Percentiles rank a stretch among this genome's conserved stretches.
Conservation (phyloP, 2,888 invertebrate species). For the Malthinus flaveolus region DNA sequence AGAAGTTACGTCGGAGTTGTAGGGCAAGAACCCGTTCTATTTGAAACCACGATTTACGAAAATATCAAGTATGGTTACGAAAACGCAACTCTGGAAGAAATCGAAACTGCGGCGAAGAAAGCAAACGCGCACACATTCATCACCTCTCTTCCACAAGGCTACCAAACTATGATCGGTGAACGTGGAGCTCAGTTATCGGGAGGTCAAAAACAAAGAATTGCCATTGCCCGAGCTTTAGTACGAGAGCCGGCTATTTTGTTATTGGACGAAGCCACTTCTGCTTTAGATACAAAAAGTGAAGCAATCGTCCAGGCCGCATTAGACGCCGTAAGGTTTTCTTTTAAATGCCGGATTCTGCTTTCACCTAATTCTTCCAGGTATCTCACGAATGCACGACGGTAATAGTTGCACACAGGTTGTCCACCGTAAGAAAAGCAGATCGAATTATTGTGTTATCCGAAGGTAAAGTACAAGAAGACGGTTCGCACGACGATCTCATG, state of each 20-base stretch:
- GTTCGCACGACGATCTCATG: constrained; percentile 73
- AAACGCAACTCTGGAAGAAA: constrained; percentile 66
- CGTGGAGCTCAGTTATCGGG: constrained; percentile 82
- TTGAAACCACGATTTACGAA: constrained; percentile 80
- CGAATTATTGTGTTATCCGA: constrained; percentile 72
- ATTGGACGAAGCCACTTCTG: constrained; percentile 88
- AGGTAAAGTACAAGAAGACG: constrained; percentile 70
- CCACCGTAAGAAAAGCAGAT: constrained; percentile 74
- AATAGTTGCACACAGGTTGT: constrained; percentile 76
- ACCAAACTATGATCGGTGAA: constrained; percentile 83
- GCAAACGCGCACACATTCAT: constrained; percentile 82
- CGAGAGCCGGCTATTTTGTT: constrained; percentile 78
- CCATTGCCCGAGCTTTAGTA: constrained; percentile 85
- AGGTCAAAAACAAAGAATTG: constrained; percentile 88
- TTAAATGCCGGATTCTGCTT: neutral
- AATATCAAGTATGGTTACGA: constrained; percentile 79
- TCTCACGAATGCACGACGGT: constrained; percentile 76
- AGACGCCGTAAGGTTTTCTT: constrained; percentile 61
- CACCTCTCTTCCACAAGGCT: constrained; percentile 73
- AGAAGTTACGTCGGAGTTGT: constrained; percentile 84
- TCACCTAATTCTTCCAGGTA: constrained; percentile 55
- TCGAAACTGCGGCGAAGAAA: constrained; percentile 69
- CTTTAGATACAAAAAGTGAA: constrained; percentile 85
- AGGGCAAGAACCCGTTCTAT: constrained; percentile 88
- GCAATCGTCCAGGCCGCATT: constrained; percentile 80